These are phyloP conservation scores for Saccostrea echinata DNA, from an alignment of 1,140 invertebrate species.

Conservation along the genomic window DNA sequence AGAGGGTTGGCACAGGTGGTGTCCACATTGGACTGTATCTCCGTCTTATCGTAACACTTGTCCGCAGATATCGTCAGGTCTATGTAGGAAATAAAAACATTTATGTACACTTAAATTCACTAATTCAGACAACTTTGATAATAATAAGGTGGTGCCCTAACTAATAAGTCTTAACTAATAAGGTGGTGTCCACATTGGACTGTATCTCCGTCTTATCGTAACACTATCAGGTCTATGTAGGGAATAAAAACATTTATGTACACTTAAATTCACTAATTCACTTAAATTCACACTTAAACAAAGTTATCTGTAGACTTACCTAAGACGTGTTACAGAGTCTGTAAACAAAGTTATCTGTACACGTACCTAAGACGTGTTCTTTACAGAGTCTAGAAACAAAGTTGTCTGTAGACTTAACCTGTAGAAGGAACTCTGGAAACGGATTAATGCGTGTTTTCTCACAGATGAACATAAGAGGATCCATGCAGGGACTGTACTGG, in stretches of 20 bases:
- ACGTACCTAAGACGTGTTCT: not conserved
- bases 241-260: too few species aligned
- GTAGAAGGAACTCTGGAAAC: not conserved
- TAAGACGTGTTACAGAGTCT: too few species aligned
- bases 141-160: too few species aligned
- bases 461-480: not conserved
- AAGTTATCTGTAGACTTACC: too few species aligned
- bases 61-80: not conserved
- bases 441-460: not conserved
- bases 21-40: not conserved
- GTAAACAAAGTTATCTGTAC: too few species aligned
- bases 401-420: not conserved
- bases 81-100: not conserved
- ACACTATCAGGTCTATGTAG: not conserved
- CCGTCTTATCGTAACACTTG: not conserved
- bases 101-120: too few species aligned
- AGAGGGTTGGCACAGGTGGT: not conserved
- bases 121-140: too few species aligned
- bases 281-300: too few species aligned
- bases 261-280: too few species aligned
- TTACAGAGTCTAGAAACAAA: not conserved
- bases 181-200: not conserved
- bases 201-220: not conserved
- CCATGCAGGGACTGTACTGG: not conserved
- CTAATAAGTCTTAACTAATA: too few species aligned